Evolutionary conservation across 2,888 invertebrate genomes (phyloP).

Genomic region (Tipula helvola): DNA sequence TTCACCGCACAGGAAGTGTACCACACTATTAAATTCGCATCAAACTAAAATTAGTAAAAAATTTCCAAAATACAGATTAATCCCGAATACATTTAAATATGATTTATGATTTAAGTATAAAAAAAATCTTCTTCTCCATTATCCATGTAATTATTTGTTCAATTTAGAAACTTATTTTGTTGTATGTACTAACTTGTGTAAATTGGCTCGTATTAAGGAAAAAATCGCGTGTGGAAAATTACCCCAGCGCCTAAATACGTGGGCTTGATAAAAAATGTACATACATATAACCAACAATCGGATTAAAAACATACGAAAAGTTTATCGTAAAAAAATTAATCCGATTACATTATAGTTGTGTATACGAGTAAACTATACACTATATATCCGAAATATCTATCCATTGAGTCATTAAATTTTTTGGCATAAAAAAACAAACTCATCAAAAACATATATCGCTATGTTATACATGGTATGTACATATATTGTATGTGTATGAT

Average conservation of each 20-base stretch:
- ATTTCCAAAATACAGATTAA: not conserved
- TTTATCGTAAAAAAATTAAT: not conserved
- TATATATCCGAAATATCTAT: not conserved
- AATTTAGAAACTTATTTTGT: not conserved
- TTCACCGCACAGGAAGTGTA: too few relatives aligned
- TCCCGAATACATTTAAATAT: not conserved
- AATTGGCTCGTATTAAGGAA: not conserved
- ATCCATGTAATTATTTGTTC: not conserved
- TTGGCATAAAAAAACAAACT: not conserved
- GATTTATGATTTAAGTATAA: not conserved
- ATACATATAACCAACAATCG: not conserved
- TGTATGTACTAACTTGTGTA: not conserved
- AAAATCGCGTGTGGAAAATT: not conserved
- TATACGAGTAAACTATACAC: not conserved
- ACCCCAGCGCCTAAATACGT: not conserved
- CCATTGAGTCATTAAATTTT: not conserved
- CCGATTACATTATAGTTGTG: not conserved
- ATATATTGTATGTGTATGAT: not conserved
- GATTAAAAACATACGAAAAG: not conserved
- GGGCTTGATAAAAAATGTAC: not conserved
- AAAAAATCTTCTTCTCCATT: too few relatives aligned
- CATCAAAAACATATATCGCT: not conserved
- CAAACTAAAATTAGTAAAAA: too few relatives aligned
- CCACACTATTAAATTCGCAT: too few relatives aligned
- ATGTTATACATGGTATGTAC: not conserved